Evolutionary conservation across 1,140 invertebrate species (phyloP).

Genomic region (Calosoma granatense): DNA sequence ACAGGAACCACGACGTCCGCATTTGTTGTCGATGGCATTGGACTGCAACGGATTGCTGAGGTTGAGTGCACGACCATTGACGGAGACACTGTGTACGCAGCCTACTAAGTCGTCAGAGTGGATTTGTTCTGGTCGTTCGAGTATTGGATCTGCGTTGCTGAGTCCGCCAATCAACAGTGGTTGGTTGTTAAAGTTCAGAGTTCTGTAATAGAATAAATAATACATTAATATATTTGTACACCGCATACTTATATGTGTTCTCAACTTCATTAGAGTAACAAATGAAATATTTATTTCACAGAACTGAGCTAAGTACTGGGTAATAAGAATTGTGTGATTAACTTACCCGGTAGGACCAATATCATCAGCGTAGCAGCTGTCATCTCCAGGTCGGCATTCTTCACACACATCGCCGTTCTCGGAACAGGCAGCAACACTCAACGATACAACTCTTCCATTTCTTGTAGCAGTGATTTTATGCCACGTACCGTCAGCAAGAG

Average conservation of each 20-base stretch:
- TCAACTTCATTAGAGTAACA: no score
- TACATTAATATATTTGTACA: constrained; percentile 9
- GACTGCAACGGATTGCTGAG: constrained; percentile 64
- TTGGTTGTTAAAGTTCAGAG: constrained; percentile 86
- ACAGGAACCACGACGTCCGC: constrained; percentile 55
- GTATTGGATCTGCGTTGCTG: constrained; percentile 66
- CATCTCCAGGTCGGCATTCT: constrained; percentile 72
- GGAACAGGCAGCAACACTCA: constrained; percentile 68
- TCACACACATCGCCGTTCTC: constrained; percentile 78
- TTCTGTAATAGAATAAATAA: constrained; percentile 46
- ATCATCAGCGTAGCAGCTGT: constrained; percentile 70
- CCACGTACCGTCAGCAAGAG: constrained; percentile 79
- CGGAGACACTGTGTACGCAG: constrained; percentile 79
- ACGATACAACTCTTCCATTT: constrained; percentile 73
- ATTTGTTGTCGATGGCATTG: constrained; percentile 61
- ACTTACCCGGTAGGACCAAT: constrained; percentile 73
- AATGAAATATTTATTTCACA: no score
- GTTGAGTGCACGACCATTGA: constrained; percentile 75
- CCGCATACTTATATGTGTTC: no score
- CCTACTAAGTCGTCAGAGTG: constrained; percentile 87
- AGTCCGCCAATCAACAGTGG: constrained; percentile 78
- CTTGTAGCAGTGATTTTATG: constrained; percentile 83
- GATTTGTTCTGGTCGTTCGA: constrained; percentile 79
- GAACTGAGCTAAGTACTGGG: no score
- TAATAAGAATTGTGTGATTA: not conserved